Evolutionary conservation across 1,140 invertebrate species (phyloP), one percentile per base, ranked within the genome.

Genomic region (Drosophila teissieri): DNA sequence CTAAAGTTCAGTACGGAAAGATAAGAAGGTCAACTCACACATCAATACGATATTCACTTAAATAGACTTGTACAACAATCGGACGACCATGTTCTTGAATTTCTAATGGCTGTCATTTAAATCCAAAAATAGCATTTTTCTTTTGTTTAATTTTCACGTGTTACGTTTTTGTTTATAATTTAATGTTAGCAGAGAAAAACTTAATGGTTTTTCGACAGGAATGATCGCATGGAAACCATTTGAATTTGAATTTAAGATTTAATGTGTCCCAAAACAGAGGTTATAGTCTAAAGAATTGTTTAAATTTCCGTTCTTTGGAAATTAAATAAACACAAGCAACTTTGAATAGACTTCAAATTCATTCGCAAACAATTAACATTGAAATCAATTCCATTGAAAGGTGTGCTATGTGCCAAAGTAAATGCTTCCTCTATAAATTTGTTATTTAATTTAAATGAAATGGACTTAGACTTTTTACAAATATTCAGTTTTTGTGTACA

Each of bases 161-260:
- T 31, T 40, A 62, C 14, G 24, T 22, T 60, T 58, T 55, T 39
- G 17, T 44, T 42, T 27, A 14, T 7, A 63, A 42, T 62, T 58
- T 31, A 62, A 58, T 62, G 34, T 15, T 58, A 40, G 24, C 53
- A 62, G 39, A 34, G 60, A 15, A 62, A 62, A 34, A 12, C 15
- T 61, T 39, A 27, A 39, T 57, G 17, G 58, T 24, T 44, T 57
- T 24, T 17, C 22, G 17, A 63, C 31, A 55, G 31, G 54, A 54
- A 63, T 31, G 27, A 40, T 40, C 52, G 17, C 60, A 34, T 63
- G 60, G 34, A 60, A 57, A 60, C 14, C 42, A 63, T 42, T 4
- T 17, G 1, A 34, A 19, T 19, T 19, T 19, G 19, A 19, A 19
- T 42, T 44, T 19, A 11, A 10, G 4, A 7, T 42, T 27, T 42